Evolutionary conservation across 2,888 invertebrate genomes (phyloP), one percentile per base, ranked within the genome.

Genomic region (Lochmaea capreae): DNA sequence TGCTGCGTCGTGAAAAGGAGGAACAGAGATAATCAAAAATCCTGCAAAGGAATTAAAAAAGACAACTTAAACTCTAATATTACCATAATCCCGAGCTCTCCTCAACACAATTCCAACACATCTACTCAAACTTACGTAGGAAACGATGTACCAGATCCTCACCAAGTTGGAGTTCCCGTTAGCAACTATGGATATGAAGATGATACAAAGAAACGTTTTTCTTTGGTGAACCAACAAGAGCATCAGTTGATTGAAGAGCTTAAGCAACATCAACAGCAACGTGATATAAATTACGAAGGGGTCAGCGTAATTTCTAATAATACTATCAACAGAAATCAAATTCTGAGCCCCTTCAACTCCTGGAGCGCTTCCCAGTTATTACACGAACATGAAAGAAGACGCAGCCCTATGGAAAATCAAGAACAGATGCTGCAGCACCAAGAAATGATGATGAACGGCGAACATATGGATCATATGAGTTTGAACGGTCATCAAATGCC

Each of bases 331-430:
- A 80, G 88, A 49, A 86, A 85, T 57, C 88, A 87, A 1, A 88
- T 76, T 10, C 82, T 90, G 46, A 89, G 89, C 77, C 90, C 90
- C 0, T 90, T 88, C 80, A 90, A 90, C 79, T 90, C 89, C 1
- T 91, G 91, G 91, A 90, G 89, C 39, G 91, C 91, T 2, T 89
- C 90, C 4, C 90, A 91, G 79, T 84, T 91, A 12, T 83, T 91
- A 1, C 89, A 89, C 77, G 90, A 90, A 79, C 90, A 91, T 80
- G 90, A 91, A 81, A 90, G 80, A 84, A 84, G 90, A 33, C 89
- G 89, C 75, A 90, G 89, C 79, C 90, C 90, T 0, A 83, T 87
- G 80, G 85, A 83, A n/a, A 80, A 79, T 42, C 81, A 83, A 14
- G 85, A 86, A 61, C 84, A 84, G 66, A 75, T 84, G 73, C 77